Evolutionary conservation across 2,113 vertebrate species (phyloP).

Genomic region (Eretmochelys imbricata): DNA sequence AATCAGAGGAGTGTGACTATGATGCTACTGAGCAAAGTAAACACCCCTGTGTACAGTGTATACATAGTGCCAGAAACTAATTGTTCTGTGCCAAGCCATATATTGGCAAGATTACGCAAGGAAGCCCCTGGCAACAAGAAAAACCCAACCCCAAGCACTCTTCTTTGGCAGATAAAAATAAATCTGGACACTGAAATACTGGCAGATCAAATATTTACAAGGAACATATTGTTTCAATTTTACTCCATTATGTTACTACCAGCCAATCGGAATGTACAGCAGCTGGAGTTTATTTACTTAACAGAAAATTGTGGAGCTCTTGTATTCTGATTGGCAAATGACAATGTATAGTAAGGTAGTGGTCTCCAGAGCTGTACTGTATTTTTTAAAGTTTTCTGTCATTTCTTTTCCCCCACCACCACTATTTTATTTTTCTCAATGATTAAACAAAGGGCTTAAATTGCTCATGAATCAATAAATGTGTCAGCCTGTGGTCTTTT

Average conservation of each 20-base stretch:
- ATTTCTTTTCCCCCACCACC: not conserved
- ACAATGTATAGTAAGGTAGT: not conserved
- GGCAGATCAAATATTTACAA: conserved; percentile 76
- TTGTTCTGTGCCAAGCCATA: conserved; percentile 49
- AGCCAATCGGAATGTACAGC: conserved; percentile 64
- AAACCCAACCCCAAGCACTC: conserved; percentile 62
- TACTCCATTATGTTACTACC: conserved; percentile 60
- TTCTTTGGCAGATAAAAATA: conserved; percentile 54
- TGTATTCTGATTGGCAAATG: conserved; percentile 41
- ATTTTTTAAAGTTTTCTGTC: not conserved
- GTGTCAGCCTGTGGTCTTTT: conserved; percentile 25
- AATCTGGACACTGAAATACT: conserved; percentile 60
- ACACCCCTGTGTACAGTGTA: not conserved
- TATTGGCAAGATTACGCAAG: conserved; percentile 61
- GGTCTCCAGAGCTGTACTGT: not conserved
- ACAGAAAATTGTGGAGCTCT: conserved; percentile 51
- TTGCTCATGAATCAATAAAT: conserved; percentile 4
- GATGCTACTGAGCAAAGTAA: conserved; percentile 27
- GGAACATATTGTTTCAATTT: conserved; percentile 74
- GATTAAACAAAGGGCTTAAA: conserved; percentile 29
- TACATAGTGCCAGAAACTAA: conserved; percentile 39
- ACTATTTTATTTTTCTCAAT: conserved; percentile 26
- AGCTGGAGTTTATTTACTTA: conserved; percentile 64
- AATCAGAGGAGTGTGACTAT: conserved; percentile 2
- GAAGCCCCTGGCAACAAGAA: conserved; percentile 62